Conservation (phyloP, 2,888 invertebrate genomes). For the Drosophila formosana region DNA sequence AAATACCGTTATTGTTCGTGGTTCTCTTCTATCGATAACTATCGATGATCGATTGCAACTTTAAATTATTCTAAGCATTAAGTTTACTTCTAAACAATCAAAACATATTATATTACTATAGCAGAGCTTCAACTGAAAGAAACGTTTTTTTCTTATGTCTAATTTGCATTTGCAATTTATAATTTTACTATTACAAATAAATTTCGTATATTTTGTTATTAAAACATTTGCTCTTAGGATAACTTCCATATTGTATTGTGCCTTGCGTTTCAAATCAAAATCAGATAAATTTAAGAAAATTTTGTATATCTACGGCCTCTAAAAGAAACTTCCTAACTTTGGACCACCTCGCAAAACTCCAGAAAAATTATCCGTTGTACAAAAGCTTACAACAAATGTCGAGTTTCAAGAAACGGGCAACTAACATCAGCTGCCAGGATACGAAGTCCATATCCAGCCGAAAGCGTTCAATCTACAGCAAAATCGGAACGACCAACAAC, state of each 20-base stretch:
- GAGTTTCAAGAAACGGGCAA: neutral
- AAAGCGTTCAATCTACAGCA: constrained; percentile 15
- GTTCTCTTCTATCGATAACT: constrained; percentile 9
- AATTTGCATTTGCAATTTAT: too few species aligned
- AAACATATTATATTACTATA: neutral
- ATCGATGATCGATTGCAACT: neutral
- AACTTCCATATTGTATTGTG: neutral
- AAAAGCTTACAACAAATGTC: constrained; percentile 15
- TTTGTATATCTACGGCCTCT: constrained; percentile 3
- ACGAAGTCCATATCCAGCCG: neutral
- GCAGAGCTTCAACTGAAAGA: neutral
- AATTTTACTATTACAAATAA: neutral
- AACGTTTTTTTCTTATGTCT: too few species aligned
- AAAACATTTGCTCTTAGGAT: neutral
- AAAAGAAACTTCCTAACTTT: neutral
- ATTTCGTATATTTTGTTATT: neutral
- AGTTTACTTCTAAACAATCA: neutral
- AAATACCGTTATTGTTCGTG: constrained; percentile 4
- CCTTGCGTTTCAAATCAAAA: constrained; percentile 34
- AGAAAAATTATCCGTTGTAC: neutral
- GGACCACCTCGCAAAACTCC: neutral
- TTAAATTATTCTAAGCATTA: neutral
- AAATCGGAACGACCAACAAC: neutral
- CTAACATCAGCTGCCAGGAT: neutral
- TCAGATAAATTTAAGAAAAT: constrained; percentile 16